Percentiles rank a stretch among this genome's conserved stretches.
phyloP scores from a whole-genome alignment of 1,140 invertebrate species.

The Trachymyrmex cornetzi region DNA sequence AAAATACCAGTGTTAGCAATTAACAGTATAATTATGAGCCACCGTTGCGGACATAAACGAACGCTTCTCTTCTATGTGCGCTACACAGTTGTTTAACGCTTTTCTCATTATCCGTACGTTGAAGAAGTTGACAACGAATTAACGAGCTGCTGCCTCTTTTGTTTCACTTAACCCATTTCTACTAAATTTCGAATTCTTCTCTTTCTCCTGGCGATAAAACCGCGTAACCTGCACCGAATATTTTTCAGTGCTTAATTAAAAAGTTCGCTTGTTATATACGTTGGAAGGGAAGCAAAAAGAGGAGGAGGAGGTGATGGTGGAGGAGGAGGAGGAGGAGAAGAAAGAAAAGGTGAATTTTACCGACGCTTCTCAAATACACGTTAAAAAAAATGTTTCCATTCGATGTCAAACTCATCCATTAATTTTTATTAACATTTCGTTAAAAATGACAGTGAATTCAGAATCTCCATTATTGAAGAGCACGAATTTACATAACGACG shows the following conservation, averaged over 20 bases:
- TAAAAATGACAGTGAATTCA: not conserved
- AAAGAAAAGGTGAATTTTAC: not conserved
- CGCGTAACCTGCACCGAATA: slow-evolving; percentile 25
- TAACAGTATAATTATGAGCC: slow-evolving; percentile 46
- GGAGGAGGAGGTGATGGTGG: not conserved
- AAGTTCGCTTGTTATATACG: slow-evolving; percentile 44
- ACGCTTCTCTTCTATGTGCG: not conserved
- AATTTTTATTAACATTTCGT: slow-evolving; percentile 38
- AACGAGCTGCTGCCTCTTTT: slow-evolving; percentile 41
- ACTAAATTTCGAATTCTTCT: slow-evolving; percentile 15
- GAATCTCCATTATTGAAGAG: slow-evolving; percentile 16
- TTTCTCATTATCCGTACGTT: slow-evolving; percentile 45
- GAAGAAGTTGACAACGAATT: slow-evolving; percentile 48
- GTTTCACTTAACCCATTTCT: slow-evolving; percentile 51
- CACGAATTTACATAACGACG: slow-evolving; percentile 20
- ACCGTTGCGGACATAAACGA: slow-evolving; percentile 29
- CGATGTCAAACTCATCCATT: not conserved
- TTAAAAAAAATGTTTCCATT: not conserved
- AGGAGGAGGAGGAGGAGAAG: not conserved
- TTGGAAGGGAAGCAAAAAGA: not conserved
- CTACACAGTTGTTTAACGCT: slow-evolving; percentile 46
- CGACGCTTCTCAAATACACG: not conserved
- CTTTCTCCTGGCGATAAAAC: not conserved
- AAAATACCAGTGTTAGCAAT: slow-evolving; percentile 35
- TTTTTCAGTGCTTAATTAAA: slow-evolving; percentile 48